Percentiles rank a stretch among this genome's conserved stretches.
phyloP scores from a whole-genome alignment of 2,888 invertebrate genomes.

The Microctonus hyperodae region DNA sequence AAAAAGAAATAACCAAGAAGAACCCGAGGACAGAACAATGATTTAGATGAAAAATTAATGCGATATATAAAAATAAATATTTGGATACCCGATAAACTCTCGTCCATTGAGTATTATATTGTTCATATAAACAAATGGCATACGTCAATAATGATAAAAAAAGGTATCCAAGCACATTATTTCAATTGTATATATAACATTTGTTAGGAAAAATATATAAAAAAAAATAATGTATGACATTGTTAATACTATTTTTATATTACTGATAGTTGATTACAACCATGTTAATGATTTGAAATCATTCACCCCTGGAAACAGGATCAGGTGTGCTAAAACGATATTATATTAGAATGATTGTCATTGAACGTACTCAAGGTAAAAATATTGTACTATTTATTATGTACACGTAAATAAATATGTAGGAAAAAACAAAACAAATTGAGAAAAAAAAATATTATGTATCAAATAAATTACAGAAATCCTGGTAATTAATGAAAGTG shows the following conservation, averaged over 20 bases:
- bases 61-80: background rate
- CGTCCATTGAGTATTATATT: background rate
- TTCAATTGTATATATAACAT: background rate
- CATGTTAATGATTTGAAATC: background rate
- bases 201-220: background rate
- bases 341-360: constrained; percentile 6
- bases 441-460: constrained; percentile 5
- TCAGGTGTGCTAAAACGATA: background rate
- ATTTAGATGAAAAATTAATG: background rate
- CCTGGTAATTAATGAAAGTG: background rate
- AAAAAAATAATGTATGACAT: constrained; percentile 12
- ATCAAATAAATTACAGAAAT: constrained; percentile 3
- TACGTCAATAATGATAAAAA: background rate
- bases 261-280: background rate
- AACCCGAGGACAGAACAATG: background rate
- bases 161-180: background rate
- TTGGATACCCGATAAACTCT: background rate
- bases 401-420: constrained; percentile 25
- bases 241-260: constrained; percentile 13
- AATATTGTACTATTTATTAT: constrained; percentile 24
- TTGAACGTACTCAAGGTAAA: constrained; percentile 16
- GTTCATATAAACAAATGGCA: background rate
- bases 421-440: constrained; percentile 18
- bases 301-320: background rate
- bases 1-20: constrained; percentile 8